phyloP scores from a whole-genome alignment of 2,888 invertebrate species.

The Callyntrura sp. region DNA sequence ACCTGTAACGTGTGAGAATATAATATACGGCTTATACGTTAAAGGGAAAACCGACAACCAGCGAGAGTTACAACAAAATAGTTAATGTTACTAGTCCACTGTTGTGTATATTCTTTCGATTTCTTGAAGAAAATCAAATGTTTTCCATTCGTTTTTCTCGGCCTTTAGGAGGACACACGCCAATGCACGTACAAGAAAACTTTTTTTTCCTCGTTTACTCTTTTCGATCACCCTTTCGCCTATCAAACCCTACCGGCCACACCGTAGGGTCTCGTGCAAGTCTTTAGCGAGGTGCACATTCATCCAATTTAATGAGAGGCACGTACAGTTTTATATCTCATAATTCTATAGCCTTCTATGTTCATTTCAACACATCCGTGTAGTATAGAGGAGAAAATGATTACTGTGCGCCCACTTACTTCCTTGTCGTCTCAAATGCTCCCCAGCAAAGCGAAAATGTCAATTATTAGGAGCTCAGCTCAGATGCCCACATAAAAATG shows the following conservation, averaged over 20 bases:
- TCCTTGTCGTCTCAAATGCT: not conserved
- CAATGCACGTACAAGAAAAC: not conserved
- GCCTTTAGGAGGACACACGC: not conserved
- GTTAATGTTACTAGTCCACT: too few species aligned
- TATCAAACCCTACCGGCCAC: not conserved
- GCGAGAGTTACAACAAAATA: not conserved
- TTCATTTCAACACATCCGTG: not conserved
- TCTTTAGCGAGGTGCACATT: constrained; percentile 24
- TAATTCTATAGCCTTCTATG: not conserved
- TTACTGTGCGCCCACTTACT: not conserved
- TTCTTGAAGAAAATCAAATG: constrained; percentile 1
- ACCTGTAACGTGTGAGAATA: too few species aligned
- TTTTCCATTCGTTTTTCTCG: not conserved
- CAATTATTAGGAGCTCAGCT: not conserved
- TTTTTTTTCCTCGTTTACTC: not conserved
- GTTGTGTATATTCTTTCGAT: not conserved
- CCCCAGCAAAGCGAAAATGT: not conserved
- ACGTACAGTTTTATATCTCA: constrained; percentile 26
- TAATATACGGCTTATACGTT: too few species aligned
- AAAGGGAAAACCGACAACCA: not conserved
- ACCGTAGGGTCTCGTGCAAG: not conserved
- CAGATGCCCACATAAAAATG: constrained; percentile 27
- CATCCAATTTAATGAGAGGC: constrained; percentile 58
- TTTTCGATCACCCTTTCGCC: too few species aligned
- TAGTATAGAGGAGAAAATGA: not conserved